Conservation (phyloP, 2,113 vertebrate genomes). For the Pterocles gutturalis region DNA sequence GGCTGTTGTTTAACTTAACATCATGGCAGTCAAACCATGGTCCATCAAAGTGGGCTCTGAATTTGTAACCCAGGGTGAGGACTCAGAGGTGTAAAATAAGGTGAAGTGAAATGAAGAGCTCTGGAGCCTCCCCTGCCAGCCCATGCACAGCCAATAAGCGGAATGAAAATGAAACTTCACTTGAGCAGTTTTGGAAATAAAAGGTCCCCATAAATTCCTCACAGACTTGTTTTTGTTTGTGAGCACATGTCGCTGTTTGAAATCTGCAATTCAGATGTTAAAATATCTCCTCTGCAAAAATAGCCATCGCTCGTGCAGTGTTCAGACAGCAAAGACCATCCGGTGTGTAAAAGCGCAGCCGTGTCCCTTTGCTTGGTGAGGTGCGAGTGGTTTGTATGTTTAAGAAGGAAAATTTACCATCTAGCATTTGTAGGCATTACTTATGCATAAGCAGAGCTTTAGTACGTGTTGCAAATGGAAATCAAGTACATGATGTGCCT, state of each 20-base stretch:
- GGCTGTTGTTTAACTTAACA: background rate
- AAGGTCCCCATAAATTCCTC: background rate
- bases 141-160: rapidly evolving
- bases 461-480: constrained; percentile 33
- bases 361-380: background rate
- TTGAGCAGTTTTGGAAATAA: background rate
- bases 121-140: background rate
- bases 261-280: constrained; percentile 11
- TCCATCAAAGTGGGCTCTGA: background rate
- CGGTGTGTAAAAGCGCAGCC: background rate
- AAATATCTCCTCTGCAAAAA: background rate
- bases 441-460: constrained; percentile 15
- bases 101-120: background rate
- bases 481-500: constrained; percentile 40
- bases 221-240: background rate
- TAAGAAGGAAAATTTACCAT: background rate
- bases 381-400: background rate
- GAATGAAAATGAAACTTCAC: background rate
- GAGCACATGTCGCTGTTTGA: background rate
- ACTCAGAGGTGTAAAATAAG: background rate
- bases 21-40: background rate
- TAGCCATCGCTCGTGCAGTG: background rate
- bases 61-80: background rate
- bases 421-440: background rate
- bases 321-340: background rate